Conservation (phyloP, 2,113 vertebrate species). For the Ochotona curzoniae region DNA sequence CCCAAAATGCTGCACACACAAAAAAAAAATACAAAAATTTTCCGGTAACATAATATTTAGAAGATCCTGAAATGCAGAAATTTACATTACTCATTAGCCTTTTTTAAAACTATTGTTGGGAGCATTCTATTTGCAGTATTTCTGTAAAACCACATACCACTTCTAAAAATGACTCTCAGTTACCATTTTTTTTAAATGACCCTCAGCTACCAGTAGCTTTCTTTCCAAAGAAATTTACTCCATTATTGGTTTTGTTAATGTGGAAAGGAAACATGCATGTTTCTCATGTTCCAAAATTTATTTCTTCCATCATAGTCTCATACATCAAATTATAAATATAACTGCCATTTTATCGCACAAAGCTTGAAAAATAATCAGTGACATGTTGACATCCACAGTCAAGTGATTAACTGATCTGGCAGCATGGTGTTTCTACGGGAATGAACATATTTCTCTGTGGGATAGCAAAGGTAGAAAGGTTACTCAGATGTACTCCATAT, state of each 20-base stretch:
- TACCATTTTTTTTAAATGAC: not conserved
- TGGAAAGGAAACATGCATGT: not conserved
- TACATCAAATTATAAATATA: not conserved
- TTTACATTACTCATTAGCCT: not conserved
- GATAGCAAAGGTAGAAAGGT: not conserved
- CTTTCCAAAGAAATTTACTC: not conserved
- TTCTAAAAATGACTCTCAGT: not conserved
- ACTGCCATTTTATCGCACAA: not conserved
- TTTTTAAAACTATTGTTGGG: not conserved
- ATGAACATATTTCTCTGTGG: not conserved
- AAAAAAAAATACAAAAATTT: not conserved
- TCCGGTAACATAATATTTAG: not conserved
- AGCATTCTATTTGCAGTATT: not conserved
- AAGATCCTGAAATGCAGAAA: conserved; percentile 1
- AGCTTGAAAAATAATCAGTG: not conserved
- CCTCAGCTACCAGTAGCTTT: not conserved
- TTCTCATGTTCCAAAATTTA: not conserved
- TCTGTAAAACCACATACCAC: not conserved
- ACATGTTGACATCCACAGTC: not conserved
- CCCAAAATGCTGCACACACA: not conserved
- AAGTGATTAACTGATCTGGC: not conserved
- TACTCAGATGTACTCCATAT: not conserved
- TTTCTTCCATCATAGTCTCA: not conserved
- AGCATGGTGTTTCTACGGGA: not conserved
- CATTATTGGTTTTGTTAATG: not conserved